These are phyloP conservation scores for Acipenser transmontanus DNA, from an alignment of 2,797 vertebrate genomes.

Conservation along the genomic window DNA sequence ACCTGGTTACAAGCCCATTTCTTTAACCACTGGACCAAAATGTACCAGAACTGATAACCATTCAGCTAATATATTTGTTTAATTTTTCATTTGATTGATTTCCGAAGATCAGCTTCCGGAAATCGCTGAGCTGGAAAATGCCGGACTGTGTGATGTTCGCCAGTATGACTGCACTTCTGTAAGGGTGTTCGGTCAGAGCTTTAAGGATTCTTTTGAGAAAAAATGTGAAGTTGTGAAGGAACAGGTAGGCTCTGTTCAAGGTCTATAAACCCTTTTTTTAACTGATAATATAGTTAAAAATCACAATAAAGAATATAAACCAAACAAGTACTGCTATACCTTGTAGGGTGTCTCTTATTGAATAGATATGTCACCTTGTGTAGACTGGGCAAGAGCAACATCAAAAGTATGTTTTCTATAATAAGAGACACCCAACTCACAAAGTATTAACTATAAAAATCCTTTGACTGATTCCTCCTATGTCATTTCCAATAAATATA, in stretches of 20 bases:
- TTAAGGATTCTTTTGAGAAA: slow-evolving; percentile 65
- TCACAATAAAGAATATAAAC: slow-evolving; percentile 18
- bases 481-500: too few relatives aligned
- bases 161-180: slow-evolving; percentile 62
- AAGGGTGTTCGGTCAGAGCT: slow-evolving; percentile 67
- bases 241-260: slow-evolving; percentile 58
- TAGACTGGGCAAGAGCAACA: too few relatives aligned
- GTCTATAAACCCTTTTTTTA: background rate
- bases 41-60: too few relatives aligned
- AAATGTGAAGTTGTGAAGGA: slow-evolving; percentile 83
- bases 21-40: too few relatives aligned
- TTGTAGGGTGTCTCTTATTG: too few relatives aligned
- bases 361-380: too few relatives aligned
- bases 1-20: too few relatives aligned
- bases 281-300: slow-evolving; percentile 25
- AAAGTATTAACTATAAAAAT: too few relatives aligned
- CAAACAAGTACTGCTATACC: too few relatives aligned
- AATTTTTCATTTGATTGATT: slow-evolving; percentile 35
- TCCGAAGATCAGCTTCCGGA: slow-evolving; percentile 76
- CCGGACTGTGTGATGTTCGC: slow-evolving; percentile 73
- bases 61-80: slow-evolving; percentile 3
- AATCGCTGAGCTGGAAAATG: slow-evolving; percentile 68
- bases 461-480: too few relatives aligned
- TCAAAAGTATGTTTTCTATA: too few relatives aligned
- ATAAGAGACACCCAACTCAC: too few relatives aligned